A percentile compares a stretch with the other conserved stretches of the same genome.
Conservation (phyloP, 1,140 invertebrate species). For the Pachypeltis micranthus region DNA sequence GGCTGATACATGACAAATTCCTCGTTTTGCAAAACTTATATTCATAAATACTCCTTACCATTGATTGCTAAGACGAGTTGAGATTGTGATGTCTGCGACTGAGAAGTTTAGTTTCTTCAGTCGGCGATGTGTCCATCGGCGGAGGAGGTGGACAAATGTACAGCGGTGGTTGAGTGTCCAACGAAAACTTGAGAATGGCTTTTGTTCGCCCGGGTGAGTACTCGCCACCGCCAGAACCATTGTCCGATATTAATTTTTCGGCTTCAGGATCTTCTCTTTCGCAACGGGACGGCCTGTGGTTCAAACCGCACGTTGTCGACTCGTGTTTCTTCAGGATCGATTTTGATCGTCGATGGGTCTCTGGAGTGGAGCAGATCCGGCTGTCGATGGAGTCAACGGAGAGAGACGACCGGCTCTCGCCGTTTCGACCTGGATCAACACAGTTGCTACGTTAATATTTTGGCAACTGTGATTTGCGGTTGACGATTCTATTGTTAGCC, state of each 20-base stretch:
- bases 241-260: conserved; percentile 58
- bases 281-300: conserved; percentile 34
- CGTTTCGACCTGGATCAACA: conserved; percentile 42
- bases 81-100: conserved; percentile 24
- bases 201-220: conserved; percentile 35
- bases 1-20: background rate
- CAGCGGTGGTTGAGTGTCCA: conserved; percentile 32
- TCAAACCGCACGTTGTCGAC: conserved; percentile 13
- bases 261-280: conserved; percentile 51
- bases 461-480: no score
- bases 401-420: conserved; percentile 53
- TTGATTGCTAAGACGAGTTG: conserved; percentile 35
- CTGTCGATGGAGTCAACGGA: conserved; percentile 58
- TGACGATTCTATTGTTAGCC: no score
- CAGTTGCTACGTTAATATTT: no score
- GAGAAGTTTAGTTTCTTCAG: conserved; percentile 41
- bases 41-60: background rate
- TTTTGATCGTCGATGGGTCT: conserved; percentile 52
- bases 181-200: conserved; percentile 31
- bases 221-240: conserved; percentile 30
- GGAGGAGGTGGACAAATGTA: conserved; percentile 40
- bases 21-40: background rate
- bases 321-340: conserved; percentile 70
- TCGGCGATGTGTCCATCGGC: conserved; percentile 40
- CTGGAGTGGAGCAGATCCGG: conserved; percentile 45